Evolutionary conservation across 2,888 invertebrate genomes (phyloP).

Genomic region (Drosophila aldrichi): DNA sequence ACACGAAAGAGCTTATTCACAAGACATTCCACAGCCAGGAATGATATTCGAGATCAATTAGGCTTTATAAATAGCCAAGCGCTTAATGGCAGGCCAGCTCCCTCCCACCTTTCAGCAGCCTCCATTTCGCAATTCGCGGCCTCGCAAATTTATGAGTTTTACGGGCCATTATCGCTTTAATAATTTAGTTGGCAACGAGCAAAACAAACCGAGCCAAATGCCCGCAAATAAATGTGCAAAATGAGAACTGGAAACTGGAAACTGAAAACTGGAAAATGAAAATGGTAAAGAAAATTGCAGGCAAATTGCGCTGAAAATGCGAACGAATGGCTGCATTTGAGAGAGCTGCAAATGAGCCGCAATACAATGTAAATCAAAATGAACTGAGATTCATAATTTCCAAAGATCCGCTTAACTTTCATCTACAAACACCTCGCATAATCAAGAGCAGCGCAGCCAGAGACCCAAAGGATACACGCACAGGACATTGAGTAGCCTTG

Average conservation of each 20-base stretch:
- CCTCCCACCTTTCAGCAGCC: conserved; percentile 47
- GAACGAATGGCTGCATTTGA: conserved; percentile 38
- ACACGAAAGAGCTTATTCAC: conserved; percentile 1
- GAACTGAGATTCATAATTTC: conserved; percentile 36
- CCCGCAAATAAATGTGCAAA: conserved; percentile 16
- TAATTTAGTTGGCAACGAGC: conserved; percentile 62
- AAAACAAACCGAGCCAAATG: conserved; percentile 33
- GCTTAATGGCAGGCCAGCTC: conserved; percentile 46
- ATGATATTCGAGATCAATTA: conserved; percentile 51
- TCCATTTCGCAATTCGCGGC: conserved; percentile 35
- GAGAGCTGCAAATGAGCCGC: conserved; percentile 57
- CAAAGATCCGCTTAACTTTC: conserved; percentile 27
- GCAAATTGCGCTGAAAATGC: conserved; percentile 47
- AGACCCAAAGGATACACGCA: conserved; percentile 14
- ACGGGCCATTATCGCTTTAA: conserved; percentile 73
- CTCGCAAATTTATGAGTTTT: conserved; percentile 65
- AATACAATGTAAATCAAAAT: conserved; percentile 62
- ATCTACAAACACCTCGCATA: conserved; percentile 17
- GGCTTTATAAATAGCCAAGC: conserved; percentile 39
- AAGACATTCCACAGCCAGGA: conserved; percentile 1
- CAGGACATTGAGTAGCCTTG: conserved; percentile 45
- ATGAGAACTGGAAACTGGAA: conserved; percentile 1
- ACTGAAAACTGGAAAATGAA: conserved; percentile 9
- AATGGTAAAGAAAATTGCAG: conserved; percentile 46
- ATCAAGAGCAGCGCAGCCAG: conserved; percentile 15